Evolutionary conservation across 2,113 vertebrate genomes (phyloP), one percentile per base, ranked within the genome.

Genomic region (Spea multiplicata): DNA sequence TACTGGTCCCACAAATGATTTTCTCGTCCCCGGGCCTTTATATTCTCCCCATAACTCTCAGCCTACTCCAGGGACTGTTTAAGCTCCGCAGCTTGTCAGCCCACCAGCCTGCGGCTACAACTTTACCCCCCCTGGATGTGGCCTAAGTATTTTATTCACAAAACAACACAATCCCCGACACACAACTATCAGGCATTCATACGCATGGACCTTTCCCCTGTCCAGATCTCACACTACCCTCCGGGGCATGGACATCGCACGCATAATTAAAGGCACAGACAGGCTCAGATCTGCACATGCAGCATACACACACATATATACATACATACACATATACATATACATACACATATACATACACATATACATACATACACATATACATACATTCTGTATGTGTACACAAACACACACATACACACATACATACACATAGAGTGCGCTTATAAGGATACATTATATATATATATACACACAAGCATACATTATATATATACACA

Each of bases 121-220:
- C 62, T 73, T 73, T 73, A 80, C 46, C 70, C 62, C 62, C 77
- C 62, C 77, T 65, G 70, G 61, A 73, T 66, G 53, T 65, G 68
- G 62, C 77, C 69, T 53, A 46, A 13, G 17, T 52, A 17, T 14
- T 61, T 55, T 59, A 14, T 9, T 10, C 53, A 77, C 68, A 45
- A 49, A 46, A 47, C n/a, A 74, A 65, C 73, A 65, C 13, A 67
- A 47, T 53, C 10, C 66, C n/a, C 44, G 44, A 57, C 52, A 65
- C 48, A 64, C 59, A 65, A 17, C 9, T 59, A 62, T 44, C 57
- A 61, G 30, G 30, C 44, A 47, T 12, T 59, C 55, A 52, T 68
- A 72, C 69, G 53, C 47, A 55, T 72, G 57, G 53, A 78, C 57
- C 66, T 10, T 17, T n/a, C 53, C 47, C 75, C 45, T 16, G 9